phyloP scores from a whole-genome alignment of 2,113 vertebrate genomes.

The Thermophis baileyi region DNA sequence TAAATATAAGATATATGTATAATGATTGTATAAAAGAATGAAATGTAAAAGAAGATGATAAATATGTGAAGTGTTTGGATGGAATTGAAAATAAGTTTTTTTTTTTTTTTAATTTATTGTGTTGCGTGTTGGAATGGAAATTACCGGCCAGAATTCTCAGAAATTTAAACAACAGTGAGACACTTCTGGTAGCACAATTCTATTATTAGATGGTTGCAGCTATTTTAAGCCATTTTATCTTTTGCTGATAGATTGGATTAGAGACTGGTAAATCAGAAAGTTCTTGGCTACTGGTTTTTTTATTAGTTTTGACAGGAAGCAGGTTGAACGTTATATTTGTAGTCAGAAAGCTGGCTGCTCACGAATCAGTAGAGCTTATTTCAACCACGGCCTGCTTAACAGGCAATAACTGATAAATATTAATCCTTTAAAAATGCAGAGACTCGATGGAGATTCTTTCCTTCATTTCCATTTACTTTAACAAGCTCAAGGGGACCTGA shows the following conservation, averaged over 20 bases:
- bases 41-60: no score
- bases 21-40: no score
- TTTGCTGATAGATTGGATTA: background rate
- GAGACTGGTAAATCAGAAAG: background rate
- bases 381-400: constrained; percentile 4
- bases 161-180: background rate
- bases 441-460: constrained; percentile 31
- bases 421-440: constrained; percentile 47
- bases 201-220: background rate
- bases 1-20: no score
- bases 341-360: background rate
- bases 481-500: constrained; percentile 71
- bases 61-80: no score
- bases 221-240: background rate
- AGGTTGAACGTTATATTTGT: constrained; percentile 6
- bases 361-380: background rate
- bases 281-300: background rate
- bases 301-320: constrained; percentile 6
- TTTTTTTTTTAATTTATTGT: no score
- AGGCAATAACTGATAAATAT: constrained; percentile 15
- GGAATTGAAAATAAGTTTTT: no score
- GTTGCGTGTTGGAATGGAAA: background rate
- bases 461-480: constrained; percentile 68
- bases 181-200: background rate
- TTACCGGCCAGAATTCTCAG: background rate